Conservation (phyloP, 2,113 vertebrate species). For the Nannospalax galili region DNA sequence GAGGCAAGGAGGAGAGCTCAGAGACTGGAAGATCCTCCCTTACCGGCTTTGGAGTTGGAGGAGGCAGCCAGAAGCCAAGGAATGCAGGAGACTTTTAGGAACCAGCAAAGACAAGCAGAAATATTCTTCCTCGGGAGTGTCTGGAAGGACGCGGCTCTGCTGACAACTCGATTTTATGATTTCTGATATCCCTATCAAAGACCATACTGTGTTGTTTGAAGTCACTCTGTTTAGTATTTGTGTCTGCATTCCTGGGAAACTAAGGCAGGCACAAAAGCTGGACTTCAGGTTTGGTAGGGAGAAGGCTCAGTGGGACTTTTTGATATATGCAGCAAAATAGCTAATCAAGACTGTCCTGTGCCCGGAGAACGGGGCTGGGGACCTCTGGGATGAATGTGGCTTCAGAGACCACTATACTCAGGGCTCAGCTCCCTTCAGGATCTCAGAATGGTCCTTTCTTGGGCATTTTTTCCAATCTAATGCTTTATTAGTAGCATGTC, state of each 20-base stretch:
- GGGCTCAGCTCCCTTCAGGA: neutral
- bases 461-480: neutral
- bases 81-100: neutral
- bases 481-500: neutral
- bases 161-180: neutral
- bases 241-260: too few species aligned
- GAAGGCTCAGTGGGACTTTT: neutral
- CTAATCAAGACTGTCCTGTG: neutral
- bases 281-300: neutral
- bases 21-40: neutral
- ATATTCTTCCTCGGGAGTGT: accelerated
- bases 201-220: neutral
- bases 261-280: neutral
- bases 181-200: neutral
- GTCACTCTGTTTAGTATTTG: too few species aligned
- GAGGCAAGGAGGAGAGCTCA: neutral
- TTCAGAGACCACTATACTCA: neutral
- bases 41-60: neutral
- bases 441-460: neutral
- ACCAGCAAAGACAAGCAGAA: neutral
- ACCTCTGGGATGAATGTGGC: neutral
- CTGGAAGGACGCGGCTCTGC: neutral
- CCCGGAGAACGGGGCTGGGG: neutral
- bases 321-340: neutral
- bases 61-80: neutral